Evolutionary conservation across 2,113 vertebrate genomes (phyloP).

Genomic region (Pomatorhinus ruficollis): DNA sequence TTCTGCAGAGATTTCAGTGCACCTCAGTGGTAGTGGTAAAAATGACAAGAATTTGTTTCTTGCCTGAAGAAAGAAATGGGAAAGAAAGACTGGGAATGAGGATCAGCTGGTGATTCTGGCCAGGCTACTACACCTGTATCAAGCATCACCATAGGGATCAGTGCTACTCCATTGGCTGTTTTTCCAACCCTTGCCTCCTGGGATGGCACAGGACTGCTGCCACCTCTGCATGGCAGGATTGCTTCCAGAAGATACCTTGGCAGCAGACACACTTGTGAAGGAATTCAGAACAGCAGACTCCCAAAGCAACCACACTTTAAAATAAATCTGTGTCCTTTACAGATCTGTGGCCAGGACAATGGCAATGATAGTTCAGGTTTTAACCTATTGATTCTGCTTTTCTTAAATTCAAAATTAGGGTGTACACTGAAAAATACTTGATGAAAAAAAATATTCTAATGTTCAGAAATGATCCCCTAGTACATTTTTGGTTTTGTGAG

Average conservation of each 20-base stretch:
- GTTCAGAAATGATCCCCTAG: not conserved
- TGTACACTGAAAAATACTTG: not conserved
- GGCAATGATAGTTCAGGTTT: not conserved
- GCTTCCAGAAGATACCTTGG: not conserved
- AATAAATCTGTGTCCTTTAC: not conserved
- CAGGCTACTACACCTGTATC: not conserved
- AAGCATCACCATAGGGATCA: not conserved
- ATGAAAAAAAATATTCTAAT: not conserved
- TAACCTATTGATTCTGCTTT: not conserved
- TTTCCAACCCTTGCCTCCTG: not conserved
- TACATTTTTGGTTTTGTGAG: not conserved
- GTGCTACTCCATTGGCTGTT: not conserved
- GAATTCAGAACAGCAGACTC: not conserved
- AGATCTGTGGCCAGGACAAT: not conserved
- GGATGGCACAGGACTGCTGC: not conserved
- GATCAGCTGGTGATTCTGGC: not conserved
- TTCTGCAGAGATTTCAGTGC: not conserved
- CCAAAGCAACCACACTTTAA: not conserved
- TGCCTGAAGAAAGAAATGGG: not conserved
- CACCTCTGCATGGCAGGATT: fast-evolving
- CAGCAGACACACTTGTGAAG: not conserved
- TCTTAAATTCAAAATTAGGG: not conserved
- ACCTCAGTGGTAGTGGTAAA: not conserved
- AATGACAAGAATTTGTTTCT: not conserved
- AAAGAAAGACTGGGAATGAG: not conserved